Evolutionary conservation across 2,888 invertebrate species (phyloP), one percentile per base, ranked within the genome.

Genomic region (Drosophila peninsularis): DNA sequence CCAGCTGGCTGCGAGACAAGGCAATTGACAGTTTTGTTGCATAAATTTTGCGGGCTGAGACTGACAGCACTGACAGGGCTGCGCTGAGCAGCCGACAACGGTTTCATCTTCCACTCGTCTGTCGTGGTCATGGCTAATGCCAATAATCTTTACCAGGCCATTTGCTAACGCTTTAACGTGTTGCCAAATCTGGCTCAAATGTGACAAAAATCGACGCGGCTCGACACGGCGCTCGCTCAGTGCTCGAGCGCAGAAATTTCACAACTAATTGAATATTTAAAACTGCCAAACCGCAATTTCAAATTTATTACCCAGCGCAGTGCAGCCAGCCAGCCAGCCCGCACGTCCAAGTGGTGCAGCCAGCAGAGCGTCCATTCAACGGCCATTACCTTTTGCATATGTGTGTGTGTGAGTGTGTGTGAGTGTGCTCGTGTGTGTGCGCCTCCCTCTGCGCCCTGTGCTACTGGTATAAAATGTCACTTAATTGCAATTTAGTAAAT

Each of bases 401-500:
- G 71, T 67, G 65, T 37, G 44, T 37, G 36, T 27, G 32, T 41
- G 41, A 11, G 41, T 41, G 39, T 30, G 41, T n/a, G n/a, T n/a
- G n/a, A n/a, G n/a, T n/a, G n/a, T n/a, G n/a, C n/a, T n/a, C n/a
- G n/a, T n/a, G 32, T 41, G 41, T n/a, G 41, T 41, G 39, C 19
- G 41, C 17, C 45, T 14, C 14, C 13, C 17, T 17, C 14, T 24
- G 34, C 42, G 14, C 41, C 11, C 10, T 37, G 27, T 34, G 45
- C 24, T 58, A 39, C 53, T 66, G 61, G 86, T 78, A 82, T 82
- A 90, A 90, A 90, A 89, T 90, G 89, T 89, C 89, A 89, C 89
- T 90, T 90, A 90, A 90, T 89, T 90, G 91, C 90, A 90, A 91
- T 91, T 90, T 90, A 90, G 84, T 90, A 90, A 91, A 90, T 90